Evolutionary conservation across 2,113 vertebrate genomes (phyloP).

Genomic region (Epinephelus cyanopodus): DNA sequence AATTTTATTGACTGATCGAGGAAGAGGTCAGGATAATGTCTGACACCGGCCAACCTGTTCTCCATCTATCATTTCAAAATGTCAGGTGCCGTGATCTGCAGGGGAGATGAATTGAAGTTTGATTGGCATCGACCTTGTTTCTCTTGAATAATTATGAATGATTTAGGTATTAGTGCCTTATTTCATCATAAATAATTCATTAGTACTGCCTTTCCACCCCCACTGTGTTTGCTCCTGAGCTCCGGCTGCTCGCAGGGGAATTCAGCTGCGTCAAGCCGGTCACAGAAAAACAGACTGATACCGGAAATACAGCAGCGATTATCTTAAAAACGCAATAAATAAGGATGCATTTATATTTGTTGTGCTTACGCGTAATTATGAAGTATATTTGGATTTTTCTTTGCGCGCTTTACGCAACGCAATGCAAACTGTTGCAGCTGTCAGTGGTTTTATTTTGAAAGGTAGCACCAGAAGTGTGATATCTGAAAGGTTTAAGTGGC

Average conservation of each 20-base stretch:
- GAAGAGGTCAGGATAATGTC: constrained; percentile 55
- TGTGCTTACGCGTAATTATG: accelerated
- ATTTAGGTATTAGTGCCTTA: constrained; percentile 75
- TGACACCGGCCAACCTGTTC: constrained; percentile 30
- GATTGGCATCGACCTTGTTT: constrained; percentile 77
- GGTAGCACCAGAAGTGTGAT: constrained; percentile 5
- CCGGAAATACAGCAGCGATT: not conserved
- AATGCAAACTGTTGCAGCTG: not conserved
- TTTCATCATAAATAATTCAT: constrained; percentile 81
- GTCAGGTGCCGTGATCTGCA: constrained; percentile 44
- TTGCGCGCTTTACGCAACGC: not conserved
- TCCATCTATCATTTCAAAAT: constrained; percentile 64
- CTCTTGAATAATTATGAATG: constrained; percentile 78
- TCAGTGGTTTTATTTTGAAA: constrained; percentile 61
- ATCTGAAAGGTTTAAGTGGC: accelerated
- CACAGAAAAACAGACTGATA: not conserved
- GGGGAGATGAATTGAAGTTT: constrained; percentile 62
- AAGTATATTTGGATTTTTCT: accelerated
- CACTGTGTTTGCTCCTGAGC: constrained; percentile 34
- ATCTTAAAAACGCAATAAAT: too few relatives aligned
- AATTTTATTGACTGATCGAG: constrained; percentile 60
- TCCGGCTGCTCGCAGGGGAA: not conserved
- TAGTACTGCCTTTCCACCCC: constrained; percentile 25
- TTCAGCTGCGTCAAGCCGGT: constrained; percentile 23
- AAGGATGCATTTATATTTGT: not conserved